Percentiles rank a stretch among this genome's conserved stretches.
phyloP scores from a whole-genome alignment of 2,113 vertebrate species.

The Rhipidura dahli region DNA sequence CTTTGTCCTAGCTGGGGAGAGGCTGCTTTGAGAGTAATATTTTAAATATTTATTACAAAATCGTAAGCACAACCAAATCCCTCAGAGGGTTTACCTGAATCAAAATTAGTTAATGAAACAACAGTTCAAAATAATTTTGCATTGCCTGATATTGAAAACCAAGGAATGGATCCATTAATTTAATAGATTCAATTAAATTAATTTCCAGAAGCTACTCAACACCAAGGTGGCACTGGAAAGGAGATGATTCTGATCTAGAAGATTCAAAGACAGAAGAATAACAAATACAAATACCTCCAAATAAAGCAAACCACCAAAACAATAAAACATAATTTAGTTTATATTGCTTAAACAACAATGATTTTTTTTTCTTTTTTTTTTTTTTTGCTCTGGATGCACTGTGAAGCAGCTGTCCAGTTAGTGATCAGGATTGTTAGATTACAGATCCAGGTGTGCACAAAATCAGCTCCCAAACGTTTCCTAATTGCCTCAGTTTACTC shows the following conservation, averaged over 20 bases:
- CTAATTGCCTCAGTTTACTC: background rate
- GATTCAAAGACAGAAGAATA: background rate
- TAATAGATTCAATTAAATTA: background rate
- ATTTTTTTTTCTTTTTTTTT: background rate
- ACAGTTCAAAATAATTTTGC: background rate
- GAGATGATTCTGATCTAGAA: background rate
- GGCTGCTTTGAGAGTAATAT: background rate
- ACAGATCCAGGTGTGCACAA: background rate
- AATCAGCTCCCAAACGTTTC: background rate
- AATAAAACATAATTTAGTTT: background rate
- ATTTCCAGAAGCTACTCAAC: background rate
- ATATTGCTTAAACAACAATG: background rate
- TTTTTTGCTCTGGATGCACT: background rate
- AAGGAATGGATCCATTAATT: background rate
- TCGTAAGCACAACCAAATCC: background rate
- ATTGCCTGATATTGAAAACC: background rate
- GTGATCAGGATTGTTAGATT: background rate
- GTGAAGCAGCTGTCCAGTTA: background rate
- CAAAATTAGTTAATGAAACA: background rate
- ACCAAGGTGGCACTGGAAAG: background rate
- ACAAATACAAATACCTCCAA: background rate
- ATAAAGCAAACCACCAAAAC: background rate
- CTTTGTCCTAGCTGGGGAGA: background rate
- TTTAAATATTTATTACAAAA: constrained; percentile 35
- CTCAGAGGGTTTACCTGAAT: background rate